Conservation (phyloP, 2,113 vertebrate species). For the Oncorhynchus tshawytscha region DNA sequence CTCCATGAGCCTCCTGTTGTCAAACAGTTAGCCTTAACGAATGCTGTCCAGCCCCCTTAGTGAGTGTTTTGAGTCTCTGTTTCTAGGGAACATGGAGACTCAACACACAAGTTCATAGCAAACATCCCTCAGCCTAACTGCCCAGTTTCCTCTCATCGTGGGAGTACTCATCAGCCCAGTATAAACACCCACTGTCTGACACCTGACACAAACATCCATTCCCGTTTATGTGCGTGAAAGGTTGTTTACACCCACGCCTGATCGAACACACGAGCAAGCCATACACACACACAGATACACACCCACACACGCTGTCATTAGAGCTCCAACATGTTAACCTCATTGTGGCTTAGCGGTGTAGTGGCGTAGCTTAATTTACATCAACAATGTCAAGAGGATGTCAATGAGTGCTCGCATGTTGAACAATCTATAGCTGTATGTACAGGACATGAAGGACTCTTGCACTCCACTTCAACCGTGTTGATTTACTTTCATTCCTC, state of each 20-base stretch:
- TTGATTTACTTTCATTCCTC: too few species aligned
- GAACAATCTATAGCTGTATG: too few species aligned
- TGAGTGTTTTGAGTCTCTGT: constrained; percentile 56
- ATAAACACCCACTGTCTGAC: constrained; percentile 45
- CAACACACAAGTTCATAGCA: constrained; percentile 48
- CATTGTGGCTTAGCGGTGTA: constrained; percentile 10
- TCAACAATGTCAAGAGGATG: constrained; percentile 26
- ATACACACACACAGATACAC: too few species aligned
- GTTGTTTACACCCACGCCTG: too few species aligned
- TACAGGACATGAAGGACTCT: not conserved
- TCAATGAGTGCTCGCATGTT: not conserved
- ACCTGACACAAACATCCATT: constrained; percentile 35
- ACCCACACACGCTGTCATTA: too few species aligned
- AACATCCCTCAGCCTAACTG: constrained; percentile 61
- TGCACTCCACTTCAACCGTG: not conserved
- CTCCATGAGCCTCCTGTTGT: constrained; percentile 51
- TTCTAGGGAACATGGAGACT: constrained; percentile 62
- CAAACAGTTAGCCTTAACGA: constrained; percentile 49
- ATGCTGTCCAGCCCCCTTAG: constrained; percentile 66
- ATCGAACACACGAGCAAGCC: too few species aligned
- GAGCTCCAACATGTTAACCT: too few species aligned
- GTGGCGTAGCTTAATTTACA: constrained; percentile 37
- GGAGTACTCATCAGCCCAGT: constrained; percentile 41
- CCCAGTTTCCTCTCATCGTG: constrained; percentile 50
- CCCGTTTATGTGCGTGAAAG: constrained; percentile 17